Base-by-base conservation (phyloP, 2,888 invertebrate species). In the Pristionchus mayeri region DNA sequence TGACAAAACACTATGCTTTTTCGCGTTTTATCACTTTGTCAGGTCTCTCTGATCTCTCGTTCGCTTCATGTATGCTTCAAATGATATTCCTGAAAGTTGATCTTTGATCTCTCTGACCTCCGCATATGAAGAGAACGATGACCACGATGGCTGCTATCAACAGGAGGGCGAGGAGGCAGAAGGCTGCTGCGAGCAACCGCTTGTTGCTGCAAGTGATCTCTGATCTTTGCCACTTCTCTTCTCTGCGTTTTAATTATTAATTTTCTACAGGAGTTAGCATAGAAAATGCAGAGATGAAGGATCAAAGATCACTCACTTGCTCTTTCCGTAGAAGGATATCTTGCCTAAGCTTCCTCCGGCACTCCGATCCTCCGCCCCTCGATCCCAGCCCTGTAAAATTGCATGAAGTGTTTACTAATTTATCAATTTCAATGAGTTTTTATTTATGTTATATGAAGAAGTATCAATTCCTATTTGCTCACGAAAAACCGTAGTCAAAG, bases 131-230 rank as follows among this genome's bases (percentile, higher is more conserved):
- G 2, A 89, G 84, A 44, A 89, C 88, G 16, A 89, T 89, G 18
- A 89, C 87, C 7, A 89, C 87, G 44, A 89, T 86, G 18, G 89
- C 89, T 54, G 88, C 86, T n/a, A 88, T 78, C n/a, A 89, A 86
- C 7, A 89, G 63, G 16, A 89, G 75, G 21, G 85, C 79, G 18
- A 89, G 54, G 24, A 88, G 67, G 16, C 85, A 60, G 27, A 89
- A 86, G 13, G 86, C 40, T 0, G 85, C 78, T 16, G 87, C 87
- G 60, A 86, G 86, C 40, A 87, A 85, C 37, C 88, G 79, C 76
- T 87, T 87, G 16, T 85, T 87, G 30, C 88, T 88, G 85, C 44
- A 86, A 85, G 21, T 57, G 57, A 57, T 57, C 57, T 57, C 6
- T 57, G 57, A 57, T 18, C 57, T 57, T 11, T 57, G 9, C 21